These are phyloP conservation scores for Cryptomyrus ogoouensis DNA, from an alignment of 2,113 vertebrate species.

Conservation along the genomic window DNA sequence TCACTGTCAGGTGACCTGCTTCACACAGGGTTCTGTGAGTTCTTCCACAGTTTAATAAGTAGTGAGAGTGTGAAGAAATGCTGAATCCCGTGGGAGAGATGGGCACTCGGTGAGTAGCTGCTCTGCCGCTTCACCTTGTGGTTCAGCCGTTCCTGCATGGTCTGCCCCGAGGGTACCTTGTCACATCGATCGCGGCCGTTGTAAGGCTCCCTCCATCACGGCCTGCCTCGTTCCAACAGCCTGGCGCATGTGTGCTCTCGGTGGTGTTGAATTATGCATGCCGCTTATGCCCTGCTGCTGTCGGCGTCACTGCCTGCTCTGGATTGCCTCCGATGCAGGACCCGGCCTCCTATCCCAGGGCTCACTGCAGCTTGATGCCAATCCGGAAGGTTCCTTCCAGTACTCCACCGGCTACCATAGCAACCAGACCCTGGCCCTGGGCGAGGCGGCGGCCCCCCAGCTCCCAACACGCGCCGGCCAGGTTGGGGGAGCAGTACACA, in stretches of 20 bases:
- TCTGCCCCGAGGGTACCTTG: neutral
- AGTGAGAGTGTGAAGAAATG: neutral
- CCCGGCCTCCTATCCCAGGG: slow-evolving; percentile 95
- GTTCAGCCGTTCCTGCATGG: neutral
- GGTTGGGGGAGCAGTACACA: slow-evolving; percentile 82
- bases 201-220: slow-evolving; percentile 1
- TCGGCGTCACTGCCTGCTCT: slow-evolving; percentile 61
- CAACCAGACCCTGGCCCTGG: slow-evolving; percentile 93
- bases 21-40: neutral
- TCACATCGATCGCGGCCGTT: neutral
- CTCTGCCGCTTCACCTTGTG: neutral
- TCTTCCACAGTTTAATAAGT: neutral
- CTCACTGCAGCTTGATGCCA: slow-evolving; percentile 94
- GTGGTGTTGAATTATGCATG: slow-evolving; percentile 46
- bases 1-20: neutral
- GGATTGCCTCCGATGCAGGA: slow-evolving; percentile 76
- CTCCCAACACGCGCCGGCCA: slow-evolving; percentile 75
- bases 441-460: slow-evolving; percentile 72
- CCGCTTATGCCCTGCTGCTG: slow-evolving; percentile 42
- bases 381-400: slow-evolving; percentile 94
- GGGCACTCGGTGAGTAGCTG: neutral
- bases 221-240: slow-evolving; percentile 35
- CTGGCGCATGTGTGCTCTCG: slow-evolving; percentile 34
- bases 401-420: slow-evolving; percentile 98
- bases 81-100: neutral